Evolutionary conservation across 2,113 vertebrate species (phyloP).

Genomic region (Gorsachius goisagi): DNA sequence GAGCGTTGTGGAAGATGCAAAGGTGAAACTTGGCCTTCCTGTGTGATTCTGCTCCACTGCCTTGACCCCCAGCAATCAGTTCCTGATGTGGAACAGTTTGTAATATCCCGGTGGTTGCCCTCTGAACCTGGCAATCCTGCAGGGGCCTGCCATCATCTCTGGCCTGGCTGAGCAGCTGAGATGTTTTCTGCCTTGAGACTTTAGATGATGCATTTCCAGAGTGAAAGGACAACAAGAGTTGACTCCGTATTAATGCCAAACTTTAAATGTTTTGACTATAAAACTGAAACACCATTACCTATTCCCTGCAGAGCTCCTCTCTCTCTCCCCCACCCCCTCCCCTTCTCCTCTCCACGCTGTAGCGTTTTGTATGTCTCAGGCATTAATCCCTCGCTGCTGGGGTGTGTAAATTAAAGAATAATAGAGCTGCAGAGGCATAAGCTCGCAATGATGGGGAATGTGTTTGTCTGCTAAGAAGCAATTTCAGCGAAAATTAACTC

Average conservation of each 20-base stretch:
- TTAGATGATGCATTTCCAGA: not conserved
- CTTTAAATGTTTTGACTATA: conserved; percentile 66
- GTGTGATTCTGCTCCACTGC: rapidly evolving
- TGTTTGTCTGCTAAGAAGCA: conserved; percentile 85
- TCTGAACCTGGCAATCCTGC: not conserved
- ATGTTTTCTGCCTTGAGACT: not conserved
- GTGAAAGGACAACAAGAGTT: conserved; percentile 20
- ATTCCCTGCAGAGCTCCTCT: conserved; percentile 29
- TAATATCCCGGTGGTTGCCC: not conserved
- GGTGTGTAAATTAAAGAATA: conserved; percentile 81
- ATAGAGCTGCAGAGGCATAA: conserved; percentile 78
- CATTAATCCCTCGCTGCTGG: conserved; percentile 66
- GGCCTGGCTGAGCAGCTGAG: not conserved
- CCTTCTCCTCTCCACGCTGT: conserved; percentile 27
- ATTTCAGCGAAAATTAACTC: conserved; percentile 87
- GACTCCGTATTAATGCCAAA: conserved; percentile 37
- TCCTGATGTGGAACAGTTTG: not conserved
- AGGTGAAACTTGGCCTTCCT: not conserved
- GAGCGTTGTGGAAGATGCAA: not conserved
- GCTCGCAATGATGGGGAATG: conserved; percentile 77
- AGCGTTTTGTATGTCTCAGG: conserved; percentile 64
- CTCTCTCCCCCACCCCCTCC: not conserved
- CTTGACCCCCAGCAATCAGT: not conserved
- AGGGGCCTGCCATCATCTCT: not conserved
- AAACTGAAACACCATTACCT: conserved; percentile 59